Evolutionary conservation across 2,888 invertebrate species (phyloP).

Genomic region (Julus scandinavius): DNA sequence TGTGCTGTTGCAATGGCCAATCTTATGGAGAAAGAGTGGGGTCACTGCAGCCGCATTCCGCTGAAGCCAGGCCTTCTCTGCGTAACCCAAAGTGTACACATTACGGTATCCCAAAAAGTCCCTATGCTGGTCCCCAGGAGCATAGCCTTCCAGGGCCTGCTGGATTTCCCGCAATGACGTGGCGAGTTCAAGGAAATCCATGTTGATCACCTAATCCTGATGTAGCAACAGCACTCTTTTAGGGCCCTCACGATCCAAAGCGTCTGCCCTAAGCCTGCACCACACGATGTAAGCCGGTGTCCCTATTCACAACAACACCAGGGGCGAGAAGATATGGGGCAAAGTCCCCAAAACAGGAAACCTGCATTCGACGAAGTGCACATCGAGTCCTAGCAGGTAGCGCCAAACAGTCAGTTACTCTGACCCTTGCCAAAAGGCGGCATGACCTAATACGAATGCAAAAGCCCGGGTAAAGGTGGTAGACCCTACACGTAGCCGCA

Average conservation of each 20-base stretch:
- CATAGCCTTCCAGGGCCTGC: not conserved
- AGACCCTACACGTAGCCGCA: no score
- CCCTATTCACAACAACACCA: no score
- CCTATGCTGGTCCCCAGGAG: not conserved
- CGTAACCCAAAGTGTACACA: not conserved
- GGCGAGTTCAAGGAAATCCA: not conserved
- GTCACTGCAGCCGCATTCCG: not conserved
- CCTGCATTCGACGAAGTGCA: no score
- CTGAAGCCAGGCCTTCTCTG: not conserved
- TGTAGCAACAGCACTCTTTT: not conserved
- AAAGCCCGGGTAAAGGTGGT: no score
- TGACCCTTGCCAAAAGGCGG: no score
- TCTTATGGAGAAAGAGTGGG: not conserved
- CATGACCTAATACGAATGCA: no score
- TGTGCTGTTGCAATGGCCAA: not conserved
- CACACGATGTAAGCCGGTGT: no score
- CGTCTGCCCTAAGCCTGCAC: no score
- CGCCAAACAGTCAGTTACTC: no score
- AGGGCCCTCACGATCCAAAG: not conserved
- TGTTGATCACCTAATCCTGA: not conserved
- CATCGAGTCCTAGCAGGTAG: no score
- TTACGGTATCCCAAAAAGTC: not conserved
- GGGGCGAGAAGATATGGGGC: no score
- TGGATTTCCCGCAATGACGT: not conserved
- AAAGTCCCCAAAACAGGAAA: no score